A percentile compares a stretch with the other conserved stretches of the same genome.
Conservation (phyloP, 2,113 vertebrate genomes). For the Cettia cetti region DNA sequence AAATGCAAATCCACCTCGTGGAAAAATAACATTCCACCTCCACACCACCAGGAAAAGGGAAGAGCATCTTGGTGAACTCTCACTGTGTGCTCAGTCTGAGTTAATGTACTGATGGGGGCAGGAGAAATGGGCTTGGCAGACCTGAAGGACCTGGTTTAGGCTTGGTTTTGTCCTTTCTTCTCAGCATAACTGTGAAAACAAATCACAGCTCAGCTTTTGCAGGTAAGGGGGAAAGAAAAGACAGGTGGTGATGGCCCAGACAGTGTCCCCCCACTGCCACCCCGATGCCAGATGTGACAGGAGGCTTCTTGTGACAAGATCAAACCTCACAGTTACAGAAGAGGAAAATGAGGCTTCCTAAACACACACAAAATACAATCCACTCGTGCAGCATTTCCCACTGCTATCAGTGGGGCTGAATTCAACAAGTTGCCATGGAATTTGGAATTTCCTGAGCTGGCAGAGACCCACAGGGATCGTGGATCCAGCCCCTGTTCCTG, state of each 20-base stretch:
- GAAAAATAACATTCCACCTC: background rate
- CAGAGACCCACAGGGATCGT: background rate
- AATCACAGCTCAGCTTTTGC: background rate
- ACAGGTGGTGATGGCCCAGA: background rate
- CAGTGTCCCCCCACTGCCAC: background rate
- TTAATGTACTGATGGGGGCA: background rate
- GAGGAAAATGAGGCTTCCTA: background rate
- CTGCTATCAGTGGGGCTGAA: background rate
- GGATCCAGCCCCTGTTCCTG: too few species aligned
- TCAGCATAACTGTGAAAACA: background rate
- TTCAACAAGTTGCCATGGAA: background rate
- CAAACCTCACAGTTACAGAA: background rate
- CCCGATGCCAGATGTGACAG: background rate
- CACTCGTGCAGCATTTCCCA: background rate
- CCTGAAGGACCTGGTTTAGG: background rate
- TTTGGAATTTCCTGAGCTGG: background rate
- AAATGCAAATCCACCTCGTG: background rate
- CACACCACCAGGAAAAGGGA: background rate
- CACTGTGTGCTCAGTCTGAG: background rate
- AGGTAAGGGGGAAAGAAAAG: background rate
- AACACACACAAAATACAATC: background rate
- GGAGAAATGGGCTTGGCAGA: background rate
- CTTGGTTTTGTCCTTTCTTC: background rate
- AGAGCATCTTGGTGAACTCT: background rate
- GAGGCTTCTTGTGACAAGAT: background rate